Conservation (phyloP, 2,797 vertebrate species). For the Cottoperca gobio region DNA sequence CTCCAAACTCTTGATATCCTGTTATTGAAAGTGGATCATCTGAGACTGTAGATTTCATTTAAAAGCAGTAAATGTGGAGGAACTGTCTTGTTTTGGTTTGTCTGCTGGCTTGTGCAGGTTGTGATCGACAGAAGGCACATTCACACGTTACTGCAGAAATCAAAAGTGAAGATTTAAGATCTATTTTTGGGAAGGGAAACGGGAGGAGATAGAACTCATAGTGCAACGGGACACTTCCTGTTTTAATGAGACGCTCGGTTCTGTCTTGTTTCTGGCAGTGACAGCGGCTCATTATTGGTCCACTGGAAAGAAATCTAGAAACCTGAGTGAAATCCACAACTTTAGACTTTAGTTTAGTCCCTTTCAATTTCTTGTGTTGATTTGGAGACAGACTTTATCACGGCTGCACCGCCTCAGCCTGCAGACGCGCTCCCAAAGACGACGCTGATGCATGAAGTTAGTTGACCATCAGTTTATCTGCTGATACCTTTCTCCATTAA, state of each 20-base stretch:
- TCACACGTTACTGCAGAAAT: slow-evolving; percentile 18
- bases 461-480: neutral
- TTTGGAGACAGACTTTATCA: no score
- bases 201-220: neutral
- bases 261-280: neutral
- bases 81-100: slow-evolving; percentile 11
- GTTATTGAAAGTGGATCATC: neutral
- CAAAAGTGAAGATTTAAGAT: neutral
- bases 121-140: slow-evolving; percentile 63
- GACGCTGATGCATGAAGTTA: neutral
- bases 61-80: neutral
- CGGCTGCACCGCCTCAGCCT: no score
- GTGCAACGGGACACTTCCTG: neutral
- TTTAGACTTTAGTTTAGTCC: neutral
- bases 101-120: slow-evolving; percentile 28
- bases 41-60: neutral
- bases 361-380: neutral
- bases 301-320: slow-evolving; percentile 17
- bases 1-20: neutral
- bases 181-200: neutral
- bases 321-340: slow-evolving; percentile 21
- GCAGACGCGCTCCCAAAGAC: no score
- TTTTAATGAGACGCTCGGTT: neutral
- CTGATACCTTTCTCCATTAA: no score
- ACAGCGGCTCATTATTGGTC: slow-evolving; percentile 19